A percentile compares a stretch with the other conserved stretches of the same genome.
phyloP scores from a whole-genome alignment of 1,140 invertebrate genomes.

The Brachionus asplanchnoidis region DNA sequence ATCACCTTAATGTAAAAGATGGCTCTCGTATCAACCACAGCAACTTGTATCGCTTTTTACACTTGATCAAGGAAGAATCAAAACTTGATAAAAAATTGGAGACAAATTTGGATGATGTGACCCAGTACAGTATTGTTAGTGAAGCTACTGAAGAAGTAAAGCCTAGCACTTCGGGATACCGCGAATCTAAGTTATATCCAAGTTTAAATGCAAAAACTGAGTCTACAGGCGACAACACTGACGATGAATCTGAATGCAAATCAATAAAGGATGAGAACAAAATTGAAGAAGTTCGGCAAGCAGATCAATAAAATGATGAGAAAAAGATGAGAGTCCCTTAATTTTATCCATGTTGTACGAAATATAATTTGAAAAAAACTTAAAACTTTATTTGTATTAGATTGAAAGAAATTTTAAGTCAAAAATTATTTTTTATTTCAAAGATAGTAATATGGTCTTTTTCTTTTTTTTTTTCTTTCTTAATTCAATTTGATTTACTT shows the following conservation, averaged over 20 bases:
- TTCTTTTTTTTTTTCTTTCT: background rate
- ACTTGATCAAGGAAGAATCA: background rate
- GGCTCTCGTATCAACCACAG: background rate
- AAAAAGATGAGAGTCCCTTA: background rate
- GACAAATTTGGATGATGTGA: background rate
- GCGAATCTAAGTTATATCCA: background rate
- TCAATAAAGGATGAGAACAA: background rate
- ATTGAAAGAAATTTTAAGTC: background rate
- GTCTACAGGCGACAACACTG: background rate
- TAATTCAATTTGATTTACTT: background rate
- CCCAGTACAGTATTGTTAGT: background rate
- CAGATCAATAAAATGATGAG: background rate
- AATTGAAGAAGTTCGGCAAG: background rate
- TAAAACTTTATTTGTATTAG: background rate
- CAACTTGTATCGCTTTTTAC: slow-evolving; percentile 21
- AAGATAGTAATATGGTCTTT: background rate
- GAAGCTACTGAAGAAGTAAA: background rate
- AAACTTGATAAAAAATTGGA: background rate
- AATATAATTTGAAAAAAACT: background rate
- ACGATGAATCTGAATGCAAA: background rate
- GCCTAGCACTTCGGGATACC: background rate
- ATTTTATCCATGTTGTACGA: background rate
- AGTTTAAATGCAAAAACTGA: background rate
- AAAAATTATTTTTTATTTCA: background rate
- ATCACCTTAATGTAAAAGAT: background rate